A percentile compares a stretch with the other conserved stretches of the same genome.
phyloP scores from a whole-genome alignment of 2,888 invertebrate species.

The Xestia ashworthii region DNA sequence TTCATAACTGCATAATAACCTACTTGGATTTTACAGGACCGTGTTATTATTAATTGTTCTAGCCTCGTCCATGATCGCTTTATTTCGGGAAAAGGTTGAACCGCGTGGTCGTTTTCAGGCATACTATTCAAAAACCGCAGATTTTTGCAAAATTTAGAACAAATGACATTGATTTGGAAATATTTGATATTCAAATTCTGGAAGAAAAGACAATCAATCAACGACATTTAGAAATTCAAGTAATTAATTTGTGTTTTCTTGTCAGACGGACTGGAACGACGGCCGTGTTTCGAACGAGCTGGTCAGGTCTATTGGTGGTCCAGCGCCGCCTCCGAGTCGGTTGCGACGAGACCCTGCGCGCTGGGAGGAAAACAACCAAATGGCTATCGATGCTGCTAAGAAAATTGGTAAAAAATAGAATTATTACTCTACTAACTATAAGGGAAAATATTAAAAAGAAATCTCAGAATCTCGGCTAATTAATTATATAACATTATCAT shows the following conservation, averaged over 20 bases:
- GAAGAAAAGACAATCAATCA: background rate
- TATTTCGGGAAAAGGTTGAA: background rate
- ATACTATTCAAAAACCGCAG: background rate
- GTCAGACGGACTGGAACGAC: conserved; percentile 98
- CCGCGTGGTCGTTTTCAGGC: background rate
- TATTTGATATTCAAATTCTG: background rate
- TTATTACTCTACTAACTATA: background rate
- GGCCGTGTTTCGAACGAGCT: conserved; percentile 97
- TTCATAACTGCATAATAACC: background rate
- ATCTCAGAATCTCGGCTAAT: background rate
- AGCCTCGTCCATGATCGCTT: no score
- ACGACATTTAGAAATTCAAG: background rate
- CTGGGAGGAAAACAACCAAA: conserved; percentile 95
- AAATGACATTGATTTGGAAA: background rate
- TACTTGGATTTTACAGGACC: background rate
- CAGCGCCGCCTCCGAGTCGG: conserved; percentile 95
- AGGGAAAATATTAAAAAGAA: no score
- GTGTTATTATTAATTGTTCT: no score
- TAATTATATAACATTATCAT: background rate
- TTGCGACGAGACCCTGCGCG: conserved; percentile 94
- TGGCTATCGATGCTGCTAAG: conserved; percentile 94
- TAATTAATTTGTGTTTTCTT: background rate
- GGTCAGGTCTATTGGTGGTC: conserved; percentile 97
- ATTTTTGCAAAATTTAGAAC: background rate
- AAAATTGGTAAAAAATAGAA: conserved; percentile 88